phyloP scores from a whole-genome alignment of 2,797 vertebrate genomes.

The Steatocranus sp. region DNA sequence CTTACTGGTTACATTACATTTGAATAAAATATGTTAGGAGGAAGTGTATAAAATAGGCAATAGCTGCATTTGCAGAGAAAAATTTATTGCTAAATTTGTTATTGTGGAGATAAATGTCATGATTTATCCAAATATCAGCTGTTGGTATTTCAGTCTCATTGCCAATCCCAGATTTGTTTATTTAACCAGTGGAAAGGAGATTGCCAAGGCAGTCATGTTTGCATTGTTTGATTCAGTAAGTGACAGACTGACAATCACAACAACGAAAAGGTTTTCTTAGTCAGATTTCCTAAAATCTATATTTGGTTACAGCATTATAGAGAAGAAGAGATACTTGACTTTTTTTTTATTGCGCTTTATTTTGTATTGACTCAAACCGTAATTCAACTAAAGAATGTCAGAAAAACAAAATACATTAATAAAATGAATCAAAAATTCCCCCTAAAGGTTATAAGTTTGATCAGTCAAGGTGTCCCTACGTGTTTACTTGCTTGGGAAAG shows the following conservation, averaged over 20 bases:
- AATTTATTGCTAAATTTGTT: rapidly evolving
- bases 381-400: not conserved
- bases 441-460: not conserved
- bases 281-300: not conserved
- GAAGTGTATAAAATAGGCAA: not conserved
- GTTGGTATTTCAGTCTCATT: not conserved
- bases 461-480: not conserved
- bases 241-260: not conserved
- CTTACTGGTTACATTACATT: rapidly evolving
- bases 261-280: not conserved
- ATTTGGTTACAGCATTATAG: not conserved
- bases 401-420: not conserved
- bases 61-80: not conserved
- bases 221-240: not conserved
- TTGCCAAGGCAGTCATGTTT: not conserved
- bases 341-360: not conserved
- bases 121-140: not conserved
- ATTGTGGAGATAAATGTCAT: not conserved
- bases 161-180: not conserved
- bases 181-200: not conserved
- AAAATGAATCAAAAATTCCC: not conserved
- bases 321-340: not conserved
- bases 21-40: not conserved
- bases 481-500: not conserved
- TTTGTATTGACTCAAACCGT: not conserved